phyloP scores from a whole-genome alignment of 1,140 invertebrate species.

The Drosophila sucinea region DNA sequence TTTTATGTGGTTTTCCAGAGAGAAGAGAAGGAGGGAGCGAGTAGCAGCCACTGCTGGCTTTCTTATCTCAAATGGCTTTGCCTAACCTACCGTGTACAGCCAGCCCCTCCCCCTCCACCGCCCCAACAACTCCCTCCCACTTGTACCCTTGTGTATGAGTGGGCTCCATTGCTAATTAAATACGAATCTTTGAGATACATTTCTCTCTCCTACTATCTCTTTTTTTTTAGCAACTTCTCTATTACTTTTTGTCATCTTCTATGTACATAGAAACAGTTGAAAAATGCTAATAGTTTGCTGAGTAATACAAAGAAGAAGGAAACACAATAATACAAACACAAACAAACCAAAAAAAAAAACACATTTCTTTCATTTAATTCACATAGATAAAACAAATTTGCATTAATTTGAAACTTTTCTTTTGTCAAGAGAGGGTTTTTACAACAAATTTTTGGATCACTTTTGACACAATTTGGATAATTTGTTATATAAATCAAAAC shows the following conservation, averaged over 20 bases:
- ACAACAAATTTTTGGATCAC: neutral
- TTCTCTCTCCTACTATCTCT: neutral
- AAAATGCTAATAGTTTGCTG: conserved; percentile 13
- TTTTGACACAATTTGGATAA: conserved; percentile 8
- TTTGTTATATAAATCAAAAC: conserved; percentile 5
- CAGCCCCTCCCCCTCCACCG: neutral
- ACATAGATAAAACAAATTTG: conserved; percentile 24
- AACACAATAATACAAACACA: neutral
- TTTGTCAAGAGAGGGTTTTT: neutral
- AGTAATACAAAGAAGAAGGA: conserved; percentile 1
- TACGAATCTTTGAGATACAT: conserved; percentile 8
- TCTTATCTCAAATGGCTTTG: conserved; percentile 12
- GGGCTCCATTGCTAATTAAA: conserved; percentile 8
- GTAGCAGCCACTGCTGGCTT: neutral
- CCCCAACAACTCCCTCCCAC: too few species aligned
- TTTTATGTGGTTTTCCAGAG: conserved; percentile 31
- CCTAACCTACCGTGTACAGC: conserved; percentile 8
- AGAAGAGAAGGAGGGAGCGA: neutral
- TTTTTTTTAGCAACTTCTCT: conserved; percentile 6
- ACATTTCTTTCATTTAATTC: conserved; percentile 50
- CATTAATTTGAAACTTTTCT: conserved; percentile 7
- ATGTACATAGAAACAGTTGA: conserved; percentile 10
- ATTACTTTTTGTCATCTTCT: conserved; percentile 6
- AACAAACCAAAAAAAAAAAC: conserved; percentile 44
- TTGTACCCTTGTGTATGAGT: neutral